Conservation (phyloP, 2,888 invertebrate species). For the Gibbula magus region DNA sequence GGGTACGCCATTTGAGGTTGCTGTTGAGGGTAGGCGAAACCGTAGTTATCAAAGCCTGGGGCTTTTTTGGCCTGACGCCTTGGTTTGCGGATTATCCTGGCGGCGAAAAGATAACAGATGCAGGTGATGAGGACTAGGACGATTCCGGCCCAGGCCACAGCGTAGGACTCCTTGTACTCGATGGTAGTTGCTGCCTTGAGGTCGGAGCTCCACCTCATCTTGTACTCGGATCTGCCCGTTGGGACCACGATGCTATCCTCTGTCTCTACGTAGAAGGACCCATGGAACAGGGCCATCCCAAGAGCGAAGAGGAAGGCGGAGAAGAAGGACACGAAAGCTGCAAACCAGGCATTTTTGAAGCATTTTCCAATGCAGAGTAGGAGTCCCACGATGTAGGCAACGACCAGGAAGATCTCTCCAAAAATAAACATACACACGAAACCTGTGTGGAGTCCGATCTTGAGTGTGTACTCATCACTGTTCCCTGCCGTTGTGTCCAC, state of each 20-base stretch:
- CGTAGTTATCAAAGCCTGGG: background rate
- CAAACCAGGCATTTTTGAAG: background rate
- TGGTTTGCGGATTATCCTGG: background rate
- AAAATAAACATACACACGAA: background rate
- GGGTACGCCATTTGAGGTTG: background rate
- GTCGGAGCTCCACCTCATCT: background rate
- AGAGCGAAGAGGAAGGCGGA: background rate
- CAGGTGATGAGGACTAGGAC: background rate
- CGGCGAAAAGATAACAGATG: background rate
- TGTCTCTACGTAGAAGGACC: background rate
- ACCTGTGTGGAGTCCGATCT: background rate
- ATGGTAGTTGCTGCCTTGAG: background rate
- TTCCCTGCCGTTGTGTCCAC: background rate
- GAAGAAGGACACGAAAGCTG: background rate
- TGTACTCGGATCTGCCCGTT: background rate
- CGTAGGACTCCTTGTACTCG: background rate
- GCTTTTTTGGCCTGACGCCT: background rate
- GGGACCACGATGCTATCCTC: background rate
- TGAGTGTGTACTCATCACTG: background rate
- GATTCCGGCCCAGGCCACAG: background rate
- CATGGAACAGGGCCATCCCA: background rate
- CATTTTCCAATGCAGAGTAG: background rate
- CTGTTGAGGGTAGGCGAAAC: background rate
- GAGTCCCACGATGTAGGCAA: background rate
- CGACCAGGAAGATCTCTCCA: background rate